Base-by-base conservation (phyloP, 2,888 invertebrate genomes). In the Lasioglossum marginatum region DNA sequence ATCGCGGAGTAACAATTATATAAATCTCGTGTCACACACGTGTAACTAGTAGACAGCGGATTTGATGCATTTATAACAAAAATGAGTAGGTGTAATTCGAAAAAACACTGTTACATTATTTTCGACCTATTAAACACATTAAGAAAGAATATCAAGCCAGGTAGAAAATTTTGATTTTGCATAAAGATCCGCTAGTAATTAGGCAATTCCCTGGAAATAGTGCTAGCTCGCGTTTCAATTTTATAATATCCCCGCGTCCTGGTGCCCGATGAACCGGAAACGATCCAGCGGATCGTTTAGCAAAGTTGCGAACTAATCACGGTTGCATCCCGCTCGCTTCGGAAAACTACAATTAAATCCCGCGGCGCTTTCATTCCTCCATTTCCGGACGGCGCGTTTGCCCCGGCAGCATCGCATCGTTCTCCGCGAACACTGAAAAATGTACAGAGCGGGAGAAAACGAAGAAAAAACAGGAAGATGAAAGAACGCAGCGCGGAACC, bases 241-340 rank as follows among this genome's bases (percentile, higher is more conserved):
- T 31, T 16, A 63, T 63, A 63, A 31, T 63, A 57, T 57, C n/a
- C 14, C n/a, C 34, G 27, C 74, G 40, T 60, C 79, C 14, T 43
- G 43, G 12, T 12, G 43, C 12, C 43, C 43, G 31, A n/a, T 63
- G 27, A 45, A 60, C 43, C 43, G 43, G 12, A 43, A 43, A 34
- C 48, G 37, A n/a, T 45, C 16, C 48, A 71, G 43, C 0, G n/a
- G 52, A 71, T 72, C 76, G 40, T 80, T 80, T 45, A 43, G 63
- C 63, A 19, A 34, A 63, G 63, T 63, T 63, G 63, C 63, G 63
- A 63, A 34, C 63, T 63, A 63, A 63, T 63, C 63, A 63, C 63
- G 63, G 63, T 6, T 2, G 31, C 63, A 63, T 63, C 31, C 57
- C 31, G 31, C 16, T 16, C 63, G 63, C 31, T 63, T 31, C n/a